Conservation (phyloP, 2,113 vertebrate genomes). For the Pyrgilauda ruficollis region DNA sequence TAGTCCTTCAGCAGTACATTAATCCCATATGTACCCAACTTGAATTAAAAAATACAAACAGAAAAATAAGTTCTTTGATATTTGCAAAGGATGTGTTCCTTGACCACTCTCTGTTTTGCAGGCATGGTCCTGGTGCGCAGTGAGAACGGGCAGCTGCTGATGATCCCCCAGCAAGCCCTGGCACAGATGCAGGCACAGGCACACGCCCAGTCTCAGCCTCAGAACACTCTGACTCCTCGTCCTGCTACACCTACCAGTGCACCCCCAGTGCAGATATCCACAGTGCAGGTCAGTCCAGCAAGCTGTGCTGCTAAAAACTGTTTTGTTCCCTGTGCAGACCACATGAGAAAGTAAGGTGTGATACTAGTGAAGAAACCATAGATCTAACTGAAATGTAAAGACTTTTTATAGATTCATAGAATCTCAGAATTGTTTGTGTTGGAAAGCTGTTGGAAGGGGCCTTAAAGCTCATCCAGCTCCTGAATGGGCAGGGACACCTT, state of each 20-base stretch:
- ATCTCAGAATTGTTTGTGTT: neutral
- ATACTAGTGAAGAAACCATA: neutral
- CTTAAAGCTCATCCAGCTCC: neutral
- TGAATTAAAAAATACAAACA: neutral
- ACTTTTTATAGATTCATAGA: neutral
- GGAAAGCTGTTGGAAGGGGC: neutral
- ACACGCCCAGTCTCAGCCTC: conserved; percentile 89
- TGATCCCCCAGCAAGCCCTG: conserved; percentile 93
- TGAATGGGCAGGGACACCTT: neutral
- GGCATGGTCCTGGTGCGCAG: conserved; percentile 95
- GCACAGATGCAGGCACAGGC: conserved; percentile 95
- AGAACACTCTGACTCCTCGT: conserved; percentile 86
- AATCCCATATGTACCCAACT: neutral
- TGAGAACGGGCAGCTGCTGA: conserved; percentile 89
- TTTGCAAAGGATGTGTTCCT: neutral
- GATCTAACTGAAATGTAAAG: neutral
- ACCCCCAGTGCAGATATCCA: conserved; percentile 89
- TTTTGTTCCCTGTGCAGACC: neutral
- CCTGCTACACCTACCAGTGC: conserved; percentile 88
- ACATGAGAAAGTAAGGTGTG: neutral
- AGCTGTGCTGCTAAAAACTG: neutral
- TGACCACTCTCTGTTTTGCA: conserved; percentile 52
- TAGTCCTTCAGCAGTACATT: neutral
- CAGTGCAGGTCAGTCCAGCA: conserved; percentile 82
- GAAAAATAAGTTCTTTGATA: neutral